These are phyloP conservation scores for Pycnonotus jocosus DNA, from an alignment of 2,113 vertebrate genomes.

Conservation along the genomic window DNA sequence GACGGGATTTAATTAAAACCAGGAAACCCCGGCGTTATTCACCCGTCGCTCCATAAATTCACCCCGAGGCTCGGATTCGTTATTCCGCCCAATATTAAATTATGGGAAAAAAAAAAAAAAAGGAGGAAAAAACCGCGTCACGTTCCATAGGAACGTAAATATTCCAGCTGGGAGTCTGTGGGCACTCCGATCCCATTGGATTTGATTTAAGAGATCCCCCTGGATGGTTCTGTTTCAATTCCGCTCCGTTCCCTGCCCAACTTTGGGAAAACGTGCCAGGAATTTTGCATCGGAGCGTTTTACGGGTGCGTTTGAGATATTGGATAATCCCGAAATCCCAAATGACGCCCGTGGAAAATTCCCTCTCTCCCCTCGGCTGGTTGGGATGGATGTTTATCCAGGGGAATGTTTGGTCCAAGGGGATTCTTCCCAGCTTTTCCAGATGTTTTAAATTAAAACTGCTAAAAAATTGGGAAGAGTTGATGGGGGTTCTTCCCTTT, in stretches of 20 bases:
- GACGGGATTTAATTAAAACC: slow-evolving; percentile 21
- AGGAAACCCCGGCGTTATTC: not conserved
- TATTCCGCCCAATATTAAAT: not conserved
- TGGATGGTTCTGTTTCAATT: not conserved
- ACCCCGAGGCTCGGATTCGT: not conserved
- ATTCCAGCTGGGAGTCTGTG: not conserved
- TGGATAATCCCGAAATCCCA: not conserved
- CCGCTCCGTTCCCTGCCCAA: fast-evolving
- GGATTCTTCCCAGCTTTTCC: not conserved
- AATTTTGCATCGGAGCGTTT: slow-evolving; percentile 22
- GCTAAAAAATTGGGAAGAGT: not conserved
- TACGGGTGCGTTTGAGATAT: not conserved
- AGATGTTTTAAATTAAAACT: not conserved
- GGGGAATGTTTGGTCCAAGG: not conserved
- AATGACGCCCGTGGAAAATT: not conserved
- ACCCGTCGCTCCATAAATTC: not conserved
- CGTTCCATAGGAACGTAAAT: slow-evolving; percentile 12
- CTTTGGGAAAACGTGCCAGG: not conserved
- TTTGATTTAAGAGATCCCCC: not conserved
- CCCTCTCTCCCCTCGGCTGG: not conserved
- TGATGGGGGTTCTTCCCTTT: not conserved
- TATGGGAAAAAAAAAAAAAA: too few species aligned
- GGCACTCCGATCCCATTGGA: not conserved
- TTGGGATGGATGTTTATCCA: not conserved
- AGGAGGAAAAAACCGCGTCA: not conserved